Conservation (phyloP, 2,797 vertebrate species). For the Antennarius maculatus region DNA sequence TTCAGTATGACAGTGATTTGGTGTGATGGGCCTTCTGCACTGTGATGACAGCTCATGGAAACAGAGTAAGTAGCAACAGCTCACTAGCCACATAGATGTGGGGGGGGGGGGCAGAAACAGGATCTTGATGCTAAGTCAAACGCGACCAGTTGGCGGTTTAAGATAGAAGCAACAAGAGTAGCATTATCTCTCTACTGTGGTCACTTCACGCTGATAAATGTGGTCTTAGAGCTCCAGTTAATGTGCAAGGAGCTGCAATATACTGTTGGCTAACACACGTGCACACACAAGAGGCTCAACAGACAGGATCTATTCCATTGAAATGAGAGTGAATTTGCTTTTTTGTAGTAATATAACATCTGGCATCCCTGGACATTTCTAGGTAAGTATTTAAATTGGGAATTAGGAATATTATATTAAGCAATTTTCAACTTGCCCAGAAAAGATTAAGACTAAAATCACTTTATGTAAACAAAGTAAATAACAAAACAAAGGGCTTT, state of each 20-base stretch:
- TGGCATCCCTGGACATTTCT: conserved; percentile 11
- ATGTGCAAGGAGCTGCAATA: conserved; percentile 66
- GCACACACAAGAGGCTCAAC: conserved; percentile 63
- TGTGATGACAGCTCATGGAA: conserved; percentile 58
- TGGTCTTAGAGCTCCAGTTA: conserved; percentile 52
- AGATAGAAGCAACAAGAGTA: conserved; percentile 38
- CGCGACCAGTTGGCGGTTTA: conserved; percentile 39
- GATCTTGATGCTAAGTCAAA: conserved; percentile 54
- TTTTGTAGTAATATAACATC: conserved; percentile 37
- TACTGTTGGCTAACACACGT: conserved; percentile 50
- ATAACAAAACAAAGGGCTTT: conserved; percentile 13
- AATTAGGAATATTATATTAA: background rate
- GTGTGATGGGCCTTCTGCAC: conserved; percentile 56
- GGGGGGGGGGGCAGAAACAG: conserved; percentile 25
- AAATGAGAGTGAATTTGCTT: conserved; percentile 54
- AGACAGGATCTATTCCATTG: conserved; percentile 55
- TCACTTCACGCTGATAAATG: conserved; percentile 64
- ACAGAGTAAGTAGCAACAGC: conserved; percentile 59
- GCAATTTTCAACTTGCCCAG: conserved; percentile 11
- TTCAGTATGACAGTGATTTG: conserved; percentile 61
- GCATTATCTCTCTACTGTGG: conserved; percentile 62
- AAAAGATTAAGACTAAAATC: conserved; percentile 11
- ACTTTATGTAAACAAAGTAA: conserved; percentile 2
- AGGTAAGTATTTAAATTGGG: conserved; percentile 21
- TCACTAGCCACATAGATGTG: conserved; percentile 53